A percentile compares a stretch with the other conserved stretches of the same genome.
These are phyloP conservation scores for Hymenochirus boettgeri DNA, from an alignment of 2,113 vertebrate genomes.

Conservation along the genomic window DNA sequence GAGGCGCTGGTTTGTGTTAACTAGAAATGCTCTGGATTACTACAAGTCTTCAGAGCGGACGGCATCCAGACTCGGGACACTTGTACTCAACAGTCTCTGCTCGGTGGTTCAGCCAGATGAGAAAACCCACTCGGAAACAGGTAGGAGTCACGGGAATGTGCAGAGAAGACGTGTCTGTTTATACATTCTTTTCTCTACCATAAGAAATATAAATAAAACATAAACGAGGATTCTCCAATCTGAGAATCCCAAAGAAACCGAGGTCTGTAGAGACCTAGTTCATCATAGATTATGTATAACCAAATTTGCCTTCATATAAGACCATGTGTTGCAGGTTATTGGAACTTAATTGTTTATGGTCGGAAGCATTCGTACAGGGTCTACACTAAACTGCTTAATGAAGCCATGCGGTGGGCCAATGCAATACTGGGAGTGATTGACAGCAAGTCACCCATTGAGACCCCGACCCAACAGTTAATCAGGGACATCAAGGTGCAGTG, in stretches of 20 bases:
- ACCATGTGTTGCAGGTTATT: conserved; percentile 68
- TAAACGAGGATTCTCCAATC: background rate
- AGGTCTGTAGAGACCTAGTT: no score
- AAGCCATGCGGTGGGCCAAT: conserved; percentile 85
- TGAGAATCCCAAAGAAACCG: no score
- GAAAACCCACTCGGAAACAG: conserved; percentile 80
- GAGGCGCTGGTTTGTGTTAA: conserved; percentile 89
- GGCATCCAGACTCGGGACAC: conserved; percentile 84
- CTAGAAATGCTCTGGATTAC: conserved; percentile 83
- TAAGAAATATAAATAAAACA: background rate
- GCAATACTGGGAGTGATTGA: conserved; percentile 86
- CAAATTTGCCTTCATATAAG: no score
- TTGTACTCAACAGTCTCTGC: conserved; percentile 88
- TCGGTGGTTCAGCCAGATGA: conserved; percentile 82
- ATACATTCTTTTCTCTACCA: background rate
- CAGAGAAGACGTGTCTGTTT: no score
- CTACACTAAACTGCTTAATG: conserved; percentile 82
- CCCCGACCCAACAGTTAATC: conserved; percentile 87
- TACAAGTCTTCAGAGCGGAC: conserved; percentile 81
- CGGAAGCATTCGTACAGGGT: conserved; percentile 83
- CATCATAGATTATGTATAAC: no score
- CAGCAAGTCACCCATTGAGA: conserved; percentile 86
- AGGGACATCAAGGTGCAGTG: conserved; percentile 80
- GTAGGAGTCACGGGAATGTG: no score
- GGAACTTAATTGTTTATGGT: conserved; percentile 84